Evolutionary conservation across 1,140 invertebrate genomes (phyloP), one percentile per base, ranked within the genome.

Genomic region (Drosophila bocqueti): DNA sequence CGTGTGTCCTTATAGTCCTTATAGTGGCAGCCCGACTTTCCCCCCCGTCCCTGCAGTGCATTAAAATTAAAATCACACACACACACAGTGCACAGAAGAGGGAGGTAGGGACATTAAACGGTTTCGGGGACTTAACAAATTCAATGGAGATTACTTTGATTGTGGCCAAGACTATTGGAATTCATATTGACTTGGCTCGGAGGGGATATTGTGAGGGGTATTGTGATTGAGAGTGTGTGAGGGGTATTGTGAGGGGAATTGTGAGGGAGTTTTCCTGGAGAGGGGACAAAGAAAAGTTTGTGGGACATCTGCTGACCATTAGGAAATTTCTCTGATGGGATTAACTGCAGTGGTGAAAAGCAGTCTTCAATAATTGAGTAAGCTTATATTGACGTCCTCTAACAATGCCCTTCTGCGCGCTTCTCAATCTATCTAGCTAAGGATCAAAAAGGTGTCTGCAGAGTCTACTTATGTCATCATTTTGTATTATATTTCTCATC

Each of bases 1-100:
- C 45, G 63, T 65, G 16, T 76, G 75, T 46, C 68, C 67, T 78
- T 82, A 82, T 68, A 68, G 72, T 57, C 74, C 76, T 78, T 82
- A 69, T 63, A 57, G 54, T 57, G 54, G 21, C 54, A 40, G 36
- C 43, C 60, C 42, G 21, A 21, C 46, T 13, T 26, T 59, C n/a
- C 38, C 9, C 45, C 45, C 18, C 13, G 11, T 1, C 9, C 8
- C 7, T 60, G 68, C 69, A 34, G 18, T 74, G 71, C 71, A 73
- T 74, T 74, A 73, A 61, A 74, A 74, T 74, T 74, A 74, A 74
- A 74, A 52, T 24, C 54, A 73, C 38, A 72, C 52, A 72, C 29
- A 52, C 49, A 31, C n/a, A 18, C 5, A 10, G 9, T 11, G 18
- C n/a, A 13, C 4, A 24, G 21, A 1, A 26, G 2, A 43, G 2